Conservation (phyloP, 2,113 vertebrate genomes). For the Marmota flaviventris region DNA sequence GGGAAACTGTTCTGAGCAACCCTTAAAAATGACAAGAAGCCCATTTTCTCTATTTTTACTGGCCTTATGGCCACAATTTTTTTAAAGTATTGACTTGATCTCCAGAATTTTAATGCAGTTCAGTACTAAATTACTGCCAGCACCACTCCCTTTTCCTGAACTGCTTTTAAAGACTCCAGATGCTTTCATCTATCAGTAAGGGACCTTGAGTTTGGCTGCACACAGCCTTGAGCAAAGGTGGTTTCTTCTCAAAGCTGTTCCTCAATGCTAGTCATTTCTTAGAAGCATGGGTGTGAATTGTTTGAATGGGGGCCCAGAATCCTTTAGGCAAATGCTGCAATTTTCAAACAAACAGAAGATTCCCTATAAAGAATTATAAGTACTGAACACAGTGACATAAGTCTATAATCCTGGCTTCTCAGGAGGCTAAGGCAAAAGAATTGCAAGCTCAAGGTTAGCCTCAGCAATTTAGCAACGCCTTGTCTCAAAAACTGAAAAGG, state of each 20-base stretch:
- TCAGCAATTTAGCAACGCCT: no score
- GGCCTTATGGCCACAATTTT: not conserved
- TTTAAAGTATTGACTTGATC: conserved; percentile 38
- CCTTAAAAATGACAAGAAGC: not conserved
- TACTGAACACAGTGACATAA: no score
- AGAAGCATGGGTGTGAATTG: conserved; percentile 1
- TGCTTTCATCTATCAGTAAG: conserved; percentile 16
- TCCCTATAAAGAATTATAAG: not conserved
- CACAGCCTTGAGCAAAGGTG: not conserved
- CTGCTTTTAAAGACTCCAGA: conserved; percentile 52
- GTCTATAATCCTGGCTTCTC: no score
- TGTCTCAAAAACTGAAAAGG: no score
- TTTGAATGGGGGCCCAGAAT: conserved; percentile 30
- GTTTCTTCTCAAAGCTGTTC: conserved; percentile 45
- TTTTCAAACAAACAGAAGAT: conserved; percentile 40
- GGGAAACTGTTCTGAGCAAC: conserved; percentile 45
- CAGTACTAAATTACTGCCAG: conserved; percentile 1
- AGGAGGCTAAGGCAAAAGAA: no score
- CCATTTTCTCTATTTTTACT: not conserved
- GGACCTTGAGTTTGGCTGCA: not conserved
- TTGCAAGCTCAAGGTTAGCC: no score
- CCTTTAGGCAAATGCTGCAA: conserved; percentile 26
- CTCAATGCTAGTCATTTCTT: conserved; percentile 42
- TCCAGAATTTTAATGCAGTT: conserved; percentile 56
- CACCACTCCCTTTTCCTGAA: conserved; percentile 20